phyloP scores from a whole-genome alignment of 1,140 invertebrate species.

The Monochamus saltuarius region DNA sequence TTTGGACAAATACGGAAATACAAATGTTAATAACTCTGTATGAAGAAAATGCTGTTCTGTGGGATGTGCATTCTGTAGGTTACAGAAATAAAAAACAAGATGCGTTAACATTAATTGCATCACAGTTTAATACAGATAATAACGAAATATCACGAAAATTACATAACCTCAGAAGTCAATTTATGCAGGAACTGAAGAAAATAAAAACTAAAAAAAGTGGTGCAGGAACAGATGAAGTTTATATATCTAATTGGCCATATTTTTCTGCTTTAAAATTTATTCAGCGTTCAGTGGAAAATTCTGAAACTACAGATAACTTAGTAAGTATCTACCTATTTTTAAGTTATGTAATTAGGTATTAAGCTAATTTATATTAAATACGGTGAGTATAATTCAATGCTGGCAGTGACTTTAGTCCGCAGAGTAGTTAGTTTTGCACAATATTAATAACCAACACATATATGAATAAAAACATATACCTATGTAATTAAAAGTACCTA shows the following conservation, averaged over 20 bases:
- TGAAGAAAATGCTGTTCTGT: too few relatives aligned
- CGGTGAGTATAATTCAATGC: not conserved
- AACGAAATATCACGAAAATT: too few relatives aligned
- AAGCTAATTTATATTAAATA: not conserved
- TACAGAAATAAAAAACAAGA: too few relatives aligned
- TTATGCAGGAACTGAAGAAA: not conserved
- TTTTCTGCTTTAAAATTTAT: constrained; percentile 6
- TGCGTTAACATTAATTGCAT: too few relatives aligned
- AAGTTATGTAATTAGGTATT: not conserved
- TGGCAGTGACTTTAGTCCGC: too few relatives aligned
- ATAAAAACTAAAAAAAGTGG: constrained; percentile 1
- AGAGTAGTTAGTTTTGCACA: too few relatives aligned
- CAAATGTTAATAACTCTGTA: too few relatives aligned
- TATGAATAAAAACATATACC: constrained; percentile 1
- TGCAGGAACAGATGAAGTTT: constrained; percentile 3
- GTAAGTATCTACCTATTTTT: not conserved
- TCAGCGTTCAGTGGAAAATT: not conserved
- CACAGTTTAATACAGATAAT: too few relatives aligned
- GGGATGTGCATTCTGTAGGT: too few relatives aligned
- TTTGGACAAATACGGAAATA: too few relatives aligned
- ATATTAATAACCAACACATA: not conserved
- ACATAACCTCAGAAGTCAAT: too few relatives aligned
- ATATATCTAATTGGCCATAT: constrained; percentile 1
- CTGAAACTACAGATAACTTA: not conserved
- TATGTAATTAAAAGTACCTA: not conserved